Base-by-base conservation (phyloP, 2,113 vertebrate species). In the Agelaius phoeniceus region DNA sequence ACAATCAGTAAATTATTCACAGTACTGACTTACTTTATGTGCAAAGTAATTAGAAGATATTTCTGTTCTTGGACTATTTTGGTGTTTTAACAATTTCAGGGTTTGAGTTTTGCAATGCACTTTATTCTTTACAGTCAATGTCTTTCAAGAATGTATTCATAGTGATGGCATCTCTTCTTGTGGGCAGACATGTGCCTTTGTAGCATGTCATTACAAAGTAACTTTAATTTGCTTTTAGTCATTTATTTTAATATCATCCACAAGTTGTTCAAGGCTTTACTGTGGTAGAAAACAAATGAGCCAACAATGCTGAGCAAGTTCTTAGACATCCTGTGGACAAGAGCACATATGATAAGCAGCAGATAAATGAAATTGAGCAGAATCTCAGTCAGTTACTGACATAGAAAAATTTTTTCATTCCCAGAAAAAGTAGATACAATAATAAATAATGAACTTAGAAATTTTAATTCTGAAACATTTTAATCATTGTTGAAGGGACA, bases 61-160 rank as follows among this genome's bases (percentile, higher is more conserved):
- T 80, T 44, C 28, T 61, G 5, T 75, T 91, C 20, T 39, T 82
- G 24, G 82, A 12, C 21, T 76, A 8, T 41, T 89, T 61, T 54
- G 28, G 3, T 62, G 10, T 89, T 89, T 72, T n/a, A 65, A 65
- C 9, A 33, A 0, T 65, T 75, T 65, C 26, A 37, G 22, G 19
- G n/a, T 79, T 61, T 76, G 62, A 61, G 54, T 85, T 90, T 49
- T 66, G 13, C 54, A 68, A 3, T n/a, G 30, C 62, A 21, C 49
- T 79, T 2, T 0, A 31, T 43, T 69, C 61, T 68, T 79, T 21
- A 46, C 27, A 61, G 30, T 39, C 24, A 4, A 0, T 7, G 13
- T 55, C 39, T 73, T 92, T 73, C 39, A 54, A 39, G 17, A n/a
- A 1, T 0, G 0, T 2, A 1, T 63, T 81, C 27, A 5, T 6